A percentile compares a stretch with the other conserved stretches of the same genome.
phyloP scores from a whole-genome alignment of 2,113 vertebrate genomes.

The Carassius carassius region DNA sequence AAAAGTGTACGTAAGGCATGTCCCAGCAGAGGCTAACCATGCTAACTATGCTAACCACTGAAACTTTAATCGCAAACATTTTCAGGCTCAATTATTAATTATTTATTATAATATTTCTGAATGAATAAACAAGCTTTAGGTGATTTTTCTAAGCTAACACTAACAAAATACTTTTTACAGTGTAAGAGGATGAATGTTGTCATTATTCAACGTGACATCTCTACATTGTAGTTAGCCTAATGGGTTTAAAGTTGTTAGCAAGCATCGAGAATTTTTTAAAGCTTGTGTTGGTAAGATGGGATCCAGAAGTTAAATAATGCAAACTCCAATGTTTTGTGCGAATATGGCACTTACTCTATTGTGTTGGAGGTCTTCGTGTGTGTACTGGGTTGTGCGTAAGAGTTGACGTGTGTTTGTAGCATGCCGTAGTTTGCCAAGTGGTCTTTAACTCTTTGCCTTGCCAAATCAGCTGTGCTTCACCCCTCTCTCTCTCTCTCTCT shows the following conservation, averaged over 20 bases:
- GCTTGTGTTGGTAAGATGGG: background rate
- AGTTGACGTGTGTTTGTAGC: slow-evolving; percentile 11
- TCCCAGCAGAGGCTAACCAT: background rate
- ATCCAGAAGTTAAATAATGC: slow-evolving; percentile 21
- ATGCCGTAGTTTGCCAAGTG: background rate
- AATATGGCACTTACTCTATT: slow-evolving; percentile 11
- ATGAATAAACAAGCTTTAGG: background rate
- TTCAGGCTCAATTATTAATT: background rate
- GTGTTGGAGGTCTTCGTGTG: slow-evolving; percentile 41
- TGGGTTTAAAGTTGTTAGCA: slow-evolving; percentile 25
- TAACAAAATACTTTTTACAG: background rate
- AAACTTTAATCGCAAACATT: background rate
- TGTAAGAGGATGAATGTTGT: background rate
- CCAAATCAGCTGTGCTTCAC: slow-evolving; percentile 15
- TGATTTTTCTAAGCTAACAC: background rate
- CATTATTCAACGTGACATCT: background rate
- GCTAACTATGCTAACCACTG: background rate
- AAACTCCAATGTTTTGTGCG: background rate
- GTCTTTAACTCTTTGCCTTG: background rate
- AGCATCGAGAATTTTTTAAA: slow-evolving; percentile 22
- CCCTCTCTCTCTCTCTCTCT: slow-evolving; percentile 23
- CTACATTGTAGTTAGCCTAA: slow-evolving; percentile 20
- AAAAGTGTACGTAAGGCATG: background rate
- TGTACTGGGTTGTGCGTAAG: background rate
- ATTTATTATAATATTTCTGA: background rate